phyloP scores from a whole-genome alignment of 2,888 invertebrate genomes.

The Graphium colonna region DNA sequence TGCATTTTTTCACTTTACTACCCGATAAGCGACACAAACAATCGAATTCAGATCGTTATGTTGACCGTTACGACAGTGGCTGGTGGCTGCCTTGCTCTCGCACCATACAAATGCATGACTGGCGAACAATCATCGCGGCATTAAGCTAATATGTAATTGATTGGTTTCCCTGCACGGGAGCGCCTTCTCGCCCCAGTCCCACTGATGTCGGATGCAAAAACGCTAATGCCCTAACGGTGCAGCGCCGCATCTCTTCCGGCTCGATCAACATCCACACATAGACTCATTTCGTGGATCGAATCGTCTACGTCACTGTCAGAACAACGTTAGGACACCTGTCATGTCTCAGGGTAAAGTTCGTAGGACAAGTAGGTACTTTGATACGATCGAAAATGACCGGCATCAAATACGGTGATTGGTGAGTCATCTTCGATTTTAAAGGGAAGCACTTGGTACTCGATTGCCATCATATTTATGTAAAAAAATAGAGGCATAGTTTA shows the following conservation, averaged over 20 bases:
- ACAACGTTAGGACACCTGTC: too few species aligned
- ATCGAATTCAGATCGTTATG: slow-evolving; percentile 50
- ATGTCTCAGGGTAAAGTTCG: too few species aligned
- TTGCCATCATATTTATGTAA: too few species aligned
- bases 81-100: too few species aligned
- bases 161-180: slow-evolving; percentile 66
- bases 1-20: too few species aligned
- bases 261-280: slow-evolving; percentile 27
- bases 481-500: too few species aligned
- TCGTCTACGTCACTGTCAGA: background rate
- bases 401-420: too few species aligned
- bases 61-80: slow-evolving; percentile 18
- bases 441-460: too few species aligned
- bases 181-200: slow-evolving; percentile 61
- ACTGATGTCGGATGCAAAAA: slow-evolving; percentile 71
- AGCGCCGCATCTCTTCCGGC: slow-evolving; percentile 36
- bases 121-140: slow-evolving; percentile 62
- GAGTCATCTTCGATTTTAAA: too few species aligned
- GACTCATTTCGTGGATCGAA: slow-evolving; percentile 17
- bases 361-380: too few species aligned
- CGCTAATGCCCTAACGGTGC: slow-evolving; percentile 71
- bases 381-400: background rate
- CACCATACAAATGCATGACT: slow-evolving; percentile 60
- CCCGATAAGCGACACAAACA: slow-evolving; percentile 30
- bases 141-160: slow-evolving; percentile 78